These are phyloP conservation scores for Heteropelma amictum DNA, from an alignment of 2,888 invertebrate genomes.

Conservation along the genomic window DNA sequence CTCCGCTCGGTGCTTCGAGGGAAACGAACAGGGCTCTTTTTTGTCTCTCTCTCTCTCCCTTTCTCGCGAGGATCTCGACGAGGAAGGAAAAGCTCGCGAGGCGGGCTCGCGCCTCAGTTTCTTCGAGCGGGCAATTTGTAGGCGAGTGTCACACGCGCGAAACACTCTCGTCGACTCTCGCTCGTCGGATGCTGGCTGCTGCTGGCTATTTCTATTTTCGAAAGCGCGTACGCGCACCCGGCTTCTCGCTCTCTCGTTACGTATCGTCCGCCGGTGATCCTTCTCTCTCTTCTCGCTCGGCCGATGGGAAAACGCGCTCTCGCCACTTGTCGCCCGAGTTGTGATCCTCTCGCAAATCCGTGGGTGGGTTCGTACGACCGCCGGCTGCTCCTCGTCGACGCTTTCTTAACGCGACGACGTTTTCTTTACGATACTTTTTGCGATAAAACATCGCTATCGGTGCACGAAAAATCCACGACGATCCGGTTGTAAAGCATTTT, in stretches of 20 bases:
- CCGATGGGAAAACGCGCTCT: conserved; percentile 42
- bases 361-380: conserved; percentile 32
- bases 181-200: no score
- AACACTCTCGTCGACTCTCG: no score
- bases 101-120: not conserved
- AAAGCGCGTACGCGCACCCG: conserved; percentile 58
- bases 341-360: conserved; percentile 46
- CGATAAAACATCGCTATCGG: no score
- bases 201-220: conserved; percentile 75
- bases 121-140: conserved; percentile 77
- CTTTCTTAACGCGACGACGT: not conserved
- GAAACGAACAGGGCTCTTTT: conserved; percentile 3
- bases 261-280: conserved; percentile 8
- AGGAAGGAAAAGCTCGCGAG: conserved; percentile 1
- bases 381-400: no score
- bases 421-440: not conserved
- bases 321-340: conserved; percentile 47
- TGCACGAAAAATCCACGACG: no score
- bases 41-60: conserved; percentile 16
- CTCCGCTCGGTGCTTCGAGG: not conserved
- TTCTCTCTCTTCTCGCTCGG: conserved; percentile 39
- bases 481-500: no score
- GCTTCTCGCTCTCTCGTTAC: conserved; percentile 22
- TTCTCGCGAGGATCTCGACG: conserved; percentile 25
- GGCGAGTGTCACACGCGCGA: conserved; percentile 72